Evolutionary conservation across 2,113 vertebrate genomes (phyloP).

Genomic region (Machaerirhynchus nigripectus): DNA sequence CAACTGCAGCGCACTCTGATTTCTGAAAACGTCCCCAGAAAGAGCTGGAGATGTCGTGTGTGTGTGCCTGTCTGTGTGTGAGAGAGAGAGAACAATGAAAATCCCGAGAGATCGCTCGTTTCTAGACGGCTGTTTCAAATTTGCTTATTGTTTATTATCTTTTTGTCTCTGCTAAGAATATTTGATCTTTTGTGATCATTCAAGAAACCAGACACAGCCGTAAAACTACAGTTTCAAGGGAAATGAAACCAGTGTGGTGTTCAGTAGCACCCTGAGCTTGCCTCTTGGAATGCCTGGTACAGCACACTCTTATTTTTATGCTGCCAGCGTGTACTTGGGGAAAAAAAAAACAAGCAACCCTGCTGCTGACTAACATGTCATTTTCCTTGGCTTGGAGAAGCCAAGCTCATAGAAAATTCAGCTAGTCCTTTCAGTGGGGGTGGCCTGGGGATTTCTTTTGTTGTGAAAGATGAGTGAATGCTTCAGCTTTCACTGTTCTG

Average conservation of each 20-base stretch:
- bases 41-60: not conserved
- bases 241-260: fast-evolving
- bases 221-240: not conserved
- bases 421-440: not conserved
- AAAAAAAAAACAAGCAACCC: not conserved
- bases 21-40: fast-evolving
- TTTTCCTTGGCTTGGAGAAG: not conserved
- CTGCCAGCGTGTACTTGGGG: not conserved
- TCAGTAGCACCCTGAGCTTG: not conserved
- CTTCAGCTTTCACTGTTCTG: not conserved
- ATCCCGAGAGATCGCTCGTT: fast-evolving
- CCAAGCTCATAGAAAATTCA: not conserved
- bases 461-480: not conserved
- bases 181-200: not conserved
- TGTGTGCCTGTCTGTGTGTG: fast-evolving
- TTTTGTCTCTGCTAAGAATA: not conserved
- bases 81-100: fast-evolving
- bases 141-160: not conserved
- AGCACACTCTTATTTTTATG: not conserved
- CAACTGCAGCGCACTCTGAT: fast-evolving
- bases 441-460: not conserved
- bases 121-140: not conserved
- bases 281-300: not conserved
- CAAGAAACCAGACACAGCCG: fast-evolving
- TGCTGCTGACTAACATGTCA: not conserved